Evolutionary conservation across 2,797 vertebrate genomes (phyloP).

Genomic region (Alosa sapidissima): DNA sequence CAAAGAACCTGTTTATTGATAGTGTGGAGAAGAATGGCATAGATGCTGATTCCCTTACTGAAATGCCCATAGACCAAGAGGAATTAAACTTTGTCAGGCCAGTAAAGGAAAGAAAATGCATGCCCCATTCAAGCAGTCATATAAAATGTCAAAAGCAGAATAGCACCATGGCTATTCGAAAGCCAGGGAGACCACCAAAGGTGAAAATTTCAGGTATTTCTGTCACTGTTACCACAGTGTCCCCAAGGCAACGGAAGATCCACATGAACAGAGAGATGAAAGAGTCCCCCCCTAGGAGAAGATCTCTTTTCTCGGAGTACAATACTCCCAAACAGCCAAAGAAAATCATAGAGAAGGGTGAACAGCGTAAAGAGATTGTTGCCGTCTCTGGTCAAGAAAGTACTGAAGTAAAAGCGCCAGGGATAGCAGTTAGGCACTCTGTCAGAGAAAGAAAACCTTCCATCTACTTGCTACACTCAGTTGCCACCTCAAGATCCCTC

Average conservation of each 20-base stretch:
- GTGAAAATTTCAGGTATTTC: slow-evolving; percentile 95
- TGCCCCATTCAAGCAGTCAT: slow-evolving; percentile 75
- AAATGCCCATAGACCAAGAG: slow-evolving; percentile 59
- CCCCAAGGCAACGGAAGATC: slow-evolving; percentile 88
- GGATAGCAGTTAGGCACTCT: slow-evolving; percentile 79
- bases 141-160: slow-evolving; percentile 77
- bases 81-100: slow-evolving; percentile 77
- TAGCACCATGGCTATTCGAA: slow-evolving; percentile 76
- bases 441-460: slow-evolving; percentile 85
- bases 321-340: slow-evolving; percentile 67
- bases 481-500: slow-evolving; percentile 81
- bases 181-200: slow-evolving; percentile 91
- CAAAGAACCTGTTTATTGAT: slow-evolving; percentile 32
- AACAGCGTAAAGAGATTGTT: not conserved
- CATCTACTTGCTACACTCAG: slow-evolving; percentile 85
- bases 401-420: slow-evolving; percentile 33
- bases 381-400: slow-evolving; percentile 17
- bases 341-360: slow-evolving; percentile 58
- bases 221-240: slow-evolving; percentile 85
- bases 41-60: slow-evolving; percentile 48
- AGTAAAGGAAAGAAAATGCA: slow-evolving; percentile 72
- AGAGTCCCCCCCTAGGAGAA: slow-evolving; percentile 47
- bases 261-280: slow-evolving; percentile 78
- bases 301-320: slow-evolving; percentile 56
- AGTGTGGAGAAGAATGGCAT: slow-evolving; percentile 51